Evolutionary conservation across 2,113 vertebrate genomes (phyloP).

Genomic region (Poeciliopsis turrubarensis): DNA sequence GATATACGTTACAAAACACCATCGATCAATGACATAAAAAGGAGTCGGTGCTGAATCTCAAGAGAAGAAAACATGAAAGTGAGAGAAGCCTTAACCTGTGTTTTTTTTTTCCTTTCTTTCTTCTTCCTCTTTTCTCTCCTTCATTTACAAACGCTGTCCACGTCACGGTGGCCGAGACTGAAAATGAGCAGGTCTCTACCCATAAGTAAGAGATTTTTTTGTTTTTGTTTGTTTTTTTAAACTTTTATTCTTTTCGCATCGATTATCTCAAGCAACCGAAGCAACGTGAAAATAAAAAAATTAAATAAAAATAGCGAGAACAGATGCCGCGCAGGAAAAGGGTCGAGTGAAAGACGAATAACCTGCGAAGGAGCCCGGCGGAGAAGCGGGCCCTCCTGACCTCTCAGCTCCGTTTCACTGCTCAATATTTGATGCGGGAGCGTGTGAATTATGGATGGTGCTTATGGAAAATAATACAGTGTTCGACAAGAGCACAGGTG

Average conservation of each 20-base stretch:
- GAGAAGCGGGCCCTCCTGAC: conserved; percentile 40
- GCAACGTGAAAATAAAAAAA: background rate
- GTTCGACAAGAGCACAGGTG: conserved; percentile 61
- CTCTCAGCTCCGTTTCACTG: conserved; percentile 65
- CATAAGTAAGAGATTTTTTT: background rate
- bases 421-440: conserved; percentile 69
- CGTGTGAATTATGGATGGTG: conserved; percentile 72
- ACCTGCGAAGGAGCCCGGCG: conserved; percentile 4
- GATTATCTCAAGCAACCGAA: background rate
- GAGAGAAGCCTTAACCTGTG: conserved; percentile 2
- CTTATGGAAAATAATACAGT: conserved; percentile 73
- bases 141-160: background rate
- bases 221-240: too few species aligned
- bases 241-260: background rate
- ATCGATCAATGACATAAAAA: conserved; percentile 15
- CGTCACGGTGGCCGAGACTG: background rate
- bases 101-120: background rate
- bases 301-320: background rate
- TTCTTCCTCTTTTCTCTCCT: background rate
- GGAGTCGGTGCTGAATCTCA: conserved; percentile 23
- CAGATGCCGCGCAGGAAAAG: background rate
- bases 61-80: conserved; percentile 17
- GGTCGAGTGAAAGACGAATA: conserved; percentile 2
- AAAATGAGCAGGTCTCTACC: background rate
- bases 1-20: conserved; percentile 40